phyloP scores from a whole-genome alignment of 2,797 vertebrate species.

The Amblyopsis hoosieri region DNA sequence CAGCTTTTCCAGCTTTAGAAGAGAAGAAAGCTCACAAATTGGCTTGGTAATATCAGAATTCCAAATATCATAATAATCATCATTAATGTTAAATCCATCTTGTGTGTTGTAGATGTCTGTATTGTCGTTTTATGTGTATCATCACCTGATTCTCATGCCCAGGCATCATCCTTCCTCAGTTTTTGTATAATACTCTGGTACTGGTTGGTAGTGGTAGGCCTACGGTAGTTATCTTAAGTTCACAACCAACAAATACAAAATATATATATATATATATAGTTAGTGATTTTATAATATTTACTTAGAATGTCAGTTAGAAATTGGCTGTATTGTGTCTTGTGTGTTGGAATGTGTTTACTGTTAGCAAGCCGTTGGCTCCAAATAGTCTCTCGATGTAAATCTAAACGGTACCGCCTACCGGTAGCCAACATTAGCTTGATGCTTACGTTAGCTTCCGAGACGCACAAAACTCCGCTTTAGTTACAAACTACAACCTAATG shows the following conservation, averaged over 20 bases:
- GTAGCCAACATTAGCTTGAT: background rate
- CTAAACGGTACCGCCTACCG: background rate
- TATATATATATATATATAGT: too few species aligned
- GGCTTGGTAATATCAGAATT: background rate
- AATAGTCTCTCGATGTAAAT: background rate
- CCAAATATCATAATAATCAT: background rate
- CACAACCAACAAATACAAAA: too few species aligned
- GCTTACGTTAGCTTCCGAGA: background rate
- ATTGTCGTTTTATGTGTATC: background rate
- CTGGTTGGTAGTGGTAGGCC: too few species aligned
- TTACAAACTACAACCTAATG: too few species aligned
- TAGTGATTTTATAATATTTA: too few species aligned
- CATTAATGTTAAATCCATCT: background rate
- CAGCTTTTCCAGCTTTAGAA: conserved; percentile 82
- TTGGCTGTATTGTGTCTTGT: background rate
- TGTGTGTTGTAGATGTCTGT: background rate
- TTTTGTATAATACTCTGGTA: too few species aligned
- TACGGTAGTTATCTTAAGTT: conserved; percentile 8
- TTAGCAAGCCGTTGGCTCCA: background rate
- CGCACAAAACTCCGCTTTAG: too few species aligned
- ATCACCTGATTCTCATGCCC: conserved; percentile 57
- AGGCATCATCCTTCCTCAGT: conserved; percentile 50
- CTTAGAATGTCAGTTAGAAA: too few species aligned
- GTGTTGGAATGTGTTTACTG: background rate
- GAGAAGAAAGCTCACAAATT: background rate